A percentile compares a stretch with the other conserved stretches of the same genome.
phyloP scores from a whole-genome alignment of 1,140 invertebrate species.

The Drosophila lowei region DNA sequence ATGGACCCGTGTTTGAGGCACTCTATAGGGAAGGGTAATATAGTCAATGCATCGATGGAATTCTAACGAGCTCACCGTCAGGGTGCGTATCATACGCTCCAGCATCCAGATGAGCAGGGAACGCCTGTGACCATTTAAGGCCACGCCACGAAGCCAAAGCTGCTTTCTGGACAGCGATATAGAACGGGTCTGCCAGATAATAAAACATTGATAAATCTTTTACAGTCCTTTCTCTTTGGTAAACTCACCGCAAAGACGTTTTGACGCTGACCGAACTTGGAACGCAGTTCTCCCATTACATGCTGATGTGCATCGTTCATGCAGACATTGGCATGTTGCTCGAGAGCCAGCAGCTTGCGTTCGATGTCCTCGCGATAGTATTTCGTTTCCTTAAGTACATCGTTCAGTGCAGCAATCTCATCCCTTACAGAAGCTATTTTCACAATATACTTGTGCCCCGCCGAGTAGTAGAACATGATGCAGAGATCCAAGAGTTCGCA shows the following conservation, averaged over 20 bases:
- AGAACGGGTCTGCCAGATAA: conserved; percentile 69
- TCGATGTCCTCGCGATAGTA: conserved; percentile 78
- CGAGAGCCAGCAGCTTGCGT: conserved; percentile 64
- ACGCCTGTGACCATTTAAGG: conserved; percentile 61
- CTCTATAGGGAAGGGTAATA: conserved; percentile 28
- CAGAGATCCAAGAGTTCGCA: conserved; percentile 76
- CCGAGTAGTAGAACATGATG: conserved; percentile 79
- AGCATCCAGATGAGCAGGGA: conserved; percentile 85
- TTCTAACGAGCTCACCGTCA: conserved; percentile 49
- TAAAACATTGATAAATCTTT: not conserved
- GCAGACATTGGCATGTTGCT: conserved; percentile 75
- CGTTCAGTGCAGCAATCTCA: conserved; percentile 79
- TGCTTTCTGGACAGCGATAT: conserved; percentile 80
- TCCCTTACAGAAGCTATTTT: conserved; percentile 78
- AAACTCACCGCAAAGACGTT: conserved; percentile 80
- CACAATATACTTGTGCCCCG: conserved; percentile 82
- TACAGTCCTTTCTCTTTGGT: not conserved
- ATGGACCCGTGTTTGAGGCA: conserved; percentile 85
- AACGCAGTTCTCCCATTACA: conserved; percentile 67
- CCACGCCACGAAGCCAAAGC: conserved; percentile 78
- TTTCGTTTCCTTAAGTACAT: conserved; percentile 77
- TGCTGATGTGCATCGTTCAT: conserved; percentile 76
- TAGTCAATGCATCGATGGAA: not conserved
- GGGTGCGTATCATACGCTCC: conserved; percentile 85
- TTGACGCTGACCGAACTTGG: conserved; percentile 76